Percentiles rank a stretch among this genome's conserved stretches.
Conservation (phyloP, 2,888 invertebrate genomes). For the Thera britannica region DNA sequence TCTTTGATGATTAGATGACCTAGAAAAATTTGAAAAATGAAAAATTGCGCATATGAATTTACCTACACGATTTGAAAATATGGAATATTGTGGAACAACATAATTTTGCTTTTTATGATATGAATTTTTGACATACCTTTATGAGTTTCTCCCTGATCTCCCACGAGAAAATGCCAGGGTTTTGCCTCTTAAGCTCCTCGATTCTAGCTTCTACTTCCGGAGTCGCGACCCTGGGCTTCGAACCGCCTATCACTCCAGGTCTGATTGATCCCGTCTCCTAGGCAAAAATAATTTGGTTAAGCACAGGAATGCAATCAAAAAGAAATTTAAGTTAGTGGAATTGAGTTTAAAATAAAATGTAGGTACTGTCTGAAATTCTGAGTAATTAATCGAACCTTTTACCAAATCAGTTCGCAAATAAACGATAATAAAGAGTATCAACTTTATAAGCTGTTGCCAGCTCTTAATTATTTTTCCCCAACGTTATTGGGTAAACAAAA, state of each 20-base stretch:
- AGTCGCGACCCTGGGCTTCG: slow-evolving; percentile 96
- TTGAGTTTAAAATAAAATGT: background rate
- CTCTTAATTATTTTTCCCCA: background rate
- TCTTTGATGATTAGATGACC: too few species aligned
- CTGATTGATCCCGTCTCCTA: slow-evolving; percentile 97
- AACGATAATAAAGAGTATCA: background rate
- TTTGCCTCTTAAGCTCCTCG: slow-evolving; percentile 94
- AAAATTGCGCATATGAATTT: too few species aligned
- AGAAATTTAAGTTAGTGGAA: background rate
- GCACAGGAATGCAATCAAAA: slow-evolving; percentile 3
- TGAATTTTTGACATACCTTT: slow-evolving; percentile 82
- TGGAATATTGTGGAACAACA: background rate
- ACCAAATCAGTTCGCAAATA: background rate
- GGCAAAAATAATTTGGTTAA: slow-evolving; percentile 45
- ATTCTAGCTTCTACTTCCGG: slow-evolving; percentile 96
- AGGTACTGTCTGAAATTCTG: background rate
- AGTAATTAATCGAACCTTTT: background rate
- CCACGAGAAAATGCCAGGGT: slow-evolving; percentile 98
- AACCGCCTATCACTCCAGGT: slow-evolving; percentile 97
- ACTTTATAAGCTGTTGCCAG: background rate
- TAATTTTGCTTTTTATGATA: slow-evolving; percentile 24
- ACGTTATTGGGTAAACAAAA: background rate
- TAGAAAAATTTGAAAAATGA: too few species aligned
- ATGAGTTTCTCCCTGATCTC: slow-evolving; percentile 96
- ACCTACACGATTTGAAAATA: too few species aligned